Base-by-base conservation (phyloP, 2,113 vertebrate species). In the Macaca fascicularis region DNA sequence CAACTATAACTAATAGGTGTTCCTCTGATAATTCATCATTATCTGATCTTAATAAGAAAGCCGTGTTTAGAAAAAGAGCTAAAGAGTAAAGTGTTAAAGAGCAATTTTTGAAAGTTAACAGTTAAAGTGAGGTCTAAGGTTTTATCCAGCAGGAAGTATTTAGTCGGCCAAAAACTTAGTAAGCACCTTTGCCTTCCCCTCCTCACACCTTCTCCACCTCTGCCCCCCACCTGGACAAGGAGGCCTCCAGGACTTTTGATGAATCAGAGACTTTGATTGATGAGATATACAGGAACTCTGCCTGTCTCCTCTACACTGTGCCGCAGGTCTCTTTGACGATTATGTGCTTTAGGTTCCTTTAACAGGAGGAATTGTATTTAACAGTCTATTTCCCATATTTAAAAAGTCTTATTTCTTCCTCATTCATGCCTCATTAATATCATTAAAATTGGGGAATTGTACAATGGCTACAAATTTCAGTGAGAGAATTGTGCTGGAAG, bases 181-280 rank as follows among this genome's bases (percentile, higher is more conserved):
- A 80, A 82, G 35, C 50, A 5, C 2, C 9, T 88, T 57, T 10
- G 14, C 32, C 7, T 35, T 43, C 20, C 12, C 35, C 6, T 67
- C 12, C 8, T 3, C 55, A 27, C 3, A 11, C 48, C 9, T 3
- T 1, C 32, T 3, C 11, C 9, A 20, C 0, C 20, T 16, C 14
- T 32, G 61, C 61, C 5, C 43, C 14, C n/a, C 5, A 38, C 13
- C 92, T 55, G 22, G 8, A 30, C 9, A 8, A 89, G 22, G 23
- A 87, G 2, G 3, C 20, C 35, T 17, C n/a, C 13, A 27, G 23
- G 4, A 30, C 35, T 55, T 7, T 8, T 1, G 3, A 67, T 20
- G 14, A 40, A 5, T 8, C n/a, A 16, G 17, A 35, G 45, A 13
- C 23, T 43, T 48, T 14, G 32, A 61, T 1, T 38, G 35, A 85